These are phyloP conservation scores for Ecdyonurus torrentis DNA, from an alignment of 2,888 invertebrate species.

Conservation along the genomic window DNA sequence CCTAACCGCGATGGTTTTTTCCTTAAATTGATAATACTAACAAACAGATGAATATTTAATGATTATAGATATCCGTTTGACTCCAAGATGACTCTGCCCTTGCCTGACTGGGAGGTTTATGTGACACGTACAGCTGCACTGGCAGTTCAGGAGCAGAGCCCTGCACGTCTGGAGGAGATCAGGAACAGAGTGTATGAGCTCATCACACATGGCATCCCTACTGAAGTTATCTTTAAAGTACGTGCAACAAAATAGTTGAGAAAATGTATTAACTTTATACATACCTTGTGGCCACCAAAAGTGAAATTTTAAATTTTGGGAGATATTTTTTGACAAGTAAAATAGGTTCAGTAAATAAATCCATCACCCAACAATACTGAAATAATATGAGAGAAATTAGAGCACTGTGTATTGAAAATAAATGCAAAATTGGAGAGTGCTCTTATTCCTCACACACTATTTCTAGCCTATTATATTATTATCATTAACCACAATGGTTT, in stretches of 20 bases:
- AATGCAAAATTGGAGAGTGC: too few relatives aligned
- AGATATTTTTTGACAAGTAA: background rate
- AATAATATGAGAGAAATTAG: too few relatives aligned
- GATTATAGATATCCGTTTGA: conserved; percentile 57
- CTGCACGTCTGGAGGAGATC: conserved; percentile 66
- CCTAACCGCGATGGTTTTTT: too few relatives aligned
- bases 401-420: too few relatives aligned
- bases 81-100: conserved; percentile 57
- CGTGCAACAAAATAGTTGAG: too few relatives aligned
- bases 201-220: conserved; percentile 83
- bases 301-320: background rate
- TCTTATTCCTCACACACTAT: too few relatives aligned
- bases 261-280: conserved; percentile 4
- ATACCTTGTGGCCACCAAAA: background rate
- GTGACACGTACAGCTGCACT: conserved; percentile 71
- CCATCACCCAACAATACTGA: too few relatives aligned
- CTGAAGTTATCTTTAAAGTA: conserved; percentile 76
- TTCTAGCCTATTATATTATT: too few relatives aligned
- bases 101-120: conserved; percentile 87
- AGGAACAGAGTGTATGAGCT: conserved; percentile 84
- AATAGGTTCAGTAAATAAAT: too few relatives aligned
- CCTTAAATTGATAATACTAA: too few relatives aligned
- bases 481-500: too few relatives aligned
- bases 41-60: too few relatives aligned
- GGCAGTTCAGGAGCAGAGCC: conserved; percentile 74